Evolutionary conservation across 2,888 invertebrate genomes (phyloP).

Genomic region (Euphydryas editha): DNA sequence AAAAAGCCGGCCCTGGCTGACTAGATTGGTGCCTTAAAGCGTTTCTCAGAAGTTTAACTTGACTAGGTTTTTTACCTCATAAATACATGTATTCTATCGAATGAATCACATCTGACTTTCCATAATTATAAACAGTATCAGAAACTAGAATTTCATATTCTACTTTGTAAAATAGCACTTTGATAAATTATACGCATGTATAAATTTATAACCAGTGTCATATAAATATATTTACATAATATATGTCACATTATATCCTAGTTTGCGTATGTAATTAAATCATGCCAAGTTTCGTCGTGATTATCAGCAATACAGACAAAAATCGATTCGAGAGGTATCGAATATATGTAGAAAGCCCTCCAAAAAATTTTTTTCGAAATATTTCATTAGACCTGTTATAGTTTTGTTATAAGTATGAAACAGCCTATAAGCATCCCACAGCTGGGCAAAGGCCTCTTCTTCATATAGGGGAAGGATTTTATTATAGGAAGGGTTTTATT

Average conservation of each 20-base stretch:
- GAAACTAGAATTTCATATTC: neutral
- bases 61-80: conserved; percentile 24
- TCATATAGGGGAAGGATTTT: too few relatives aligned
- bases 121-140: conserved; percentile 4
- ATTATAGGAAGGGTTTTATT: too few relatives aligned
- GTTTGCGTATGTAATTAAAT: too few relatives aligned
- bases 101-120: conserved; percentile 16
- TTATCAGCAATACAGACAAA: too few relatives aligned
- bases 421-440: too few relatives aligned
- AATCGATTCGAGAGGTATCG: too few relatives aligned
- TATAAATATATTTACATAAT: neutral
- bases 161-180: neutral
- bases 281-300: too few relatives aligned
- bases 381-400: too few relatives aligned
- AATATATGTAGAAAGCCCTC: too few relatives aligned
- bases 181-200: neutral
- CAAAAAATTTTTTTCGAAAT: too few relatives aligned
- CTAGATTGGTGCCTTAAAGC: conserved; percentile 39
- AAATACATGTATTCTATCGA: conserved; percentile 16
- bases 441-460: too few relatives aligned
- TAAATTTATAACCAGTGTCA: neutral
- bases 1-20: conserved; percentile 3
- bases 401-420: too few relatives aligned
- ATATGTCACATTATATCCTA: neutral
- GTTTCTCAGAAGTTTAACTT: conserved; percentile 33